phyloP scores from a whole-genome alignment of 2,113 vertebrate genomes.

The Cavia aperea region DNA sequence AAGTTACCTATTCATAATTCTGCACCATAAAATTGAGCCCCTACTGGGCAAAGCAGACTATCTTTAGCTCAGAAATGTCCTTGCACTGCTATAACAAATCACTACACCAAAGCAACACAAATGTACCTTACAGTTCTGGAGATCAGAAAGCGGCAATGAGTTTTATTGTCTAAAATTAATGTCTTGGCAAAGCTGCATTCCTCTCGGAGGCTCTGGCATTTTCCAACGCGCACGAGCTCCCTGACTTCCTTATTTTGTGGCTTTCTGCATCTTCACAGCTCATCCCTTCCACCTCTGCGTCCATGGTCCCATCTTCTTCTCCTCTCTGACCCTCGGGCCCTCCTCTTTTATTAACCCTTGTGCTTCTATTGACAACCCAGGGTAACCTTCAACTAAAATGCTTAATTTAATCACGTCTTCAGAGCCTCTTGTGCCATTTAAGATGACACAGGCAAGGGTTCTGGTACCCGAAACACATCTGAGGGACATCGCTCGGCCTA shows the following conservation, averaged over 20 bases:
- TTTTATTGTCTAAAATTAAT: background rate
- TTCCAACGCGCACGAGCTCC: background rate
- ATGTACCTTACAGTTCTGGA: constrained; percentile 1
- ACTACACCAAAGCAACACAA: background rate
- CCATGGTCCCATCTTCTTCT: background rate
- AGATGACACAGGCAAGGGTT: background rate
- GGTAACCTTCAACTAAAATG: background rate
- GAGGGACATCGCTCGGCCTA: background rate
- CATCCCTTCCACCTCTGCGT: background rate
- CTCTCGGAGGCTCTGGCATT: background rate
- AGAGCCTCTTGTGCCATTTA: background rate
- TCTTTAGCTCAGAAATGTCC: background rate
- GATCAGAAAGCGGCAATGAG: background rate
- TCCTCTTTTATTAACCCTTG: background rate
- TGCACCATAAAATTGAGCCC: background rate
- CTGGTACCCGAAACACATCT: background rate
- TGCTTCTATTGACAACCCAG: background rate
- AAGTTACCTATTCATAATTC: constrained; percentile 12
- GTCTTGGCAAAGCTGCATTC: background rate
- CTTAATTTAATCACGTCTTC: background rate
- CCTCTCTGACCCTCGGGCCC: background rate
- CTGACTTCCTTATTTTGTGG: background rate
- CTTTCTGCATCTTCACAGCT: background rate
- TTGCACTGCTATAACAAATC: background rate
- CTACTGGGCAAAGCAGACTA: background rate